Conservation (phyloP, 2,113 vertebrate species). For the Perccottus glenii region DNA sequence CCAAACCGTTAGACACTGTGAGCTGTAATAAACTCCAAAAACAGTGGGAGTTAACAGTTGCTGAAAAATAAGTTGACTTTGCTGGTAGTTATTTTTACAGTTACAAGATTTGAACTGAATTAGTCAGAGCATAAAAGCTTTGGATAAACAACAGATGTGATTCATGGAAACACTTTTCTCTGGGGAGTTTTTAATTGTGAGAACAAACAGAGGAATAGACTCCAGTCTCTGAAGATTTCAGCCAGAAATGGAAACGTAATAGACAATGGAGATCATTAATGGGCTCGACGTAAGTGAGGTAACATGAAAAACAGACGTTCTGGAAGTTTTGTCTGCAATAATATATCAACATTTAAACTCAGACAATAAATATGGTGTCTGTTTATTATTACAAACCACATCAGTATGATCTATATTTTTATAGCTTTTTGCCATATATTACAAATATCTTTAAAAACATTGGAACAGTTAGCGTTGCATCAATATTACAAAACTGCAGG, state of each 20-base stretch:
- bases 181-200: conserved; percentile 12
- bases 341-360: no score
- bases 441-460: no score
- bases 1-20: no score
- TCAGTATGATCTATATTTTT: no score
- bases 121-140: conserved; percentile 1
- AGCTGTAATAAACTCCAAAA: not conserved
- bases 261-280: conserved; percentile 24
- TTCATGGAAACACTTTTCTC: conserved; percentile 22
- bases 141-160: conserved; percentile 57
- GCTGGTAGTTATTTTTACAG: conserved; percentile 19
- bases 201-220: conserved; percentile 17
- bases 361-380: no score
- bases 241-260: not conserved
- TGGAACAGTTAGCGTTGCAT: no score
- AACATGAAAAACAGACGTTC: no score
- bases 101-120: conserved; percentile 31
- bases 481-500: no score
- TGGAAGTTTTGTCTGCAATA: no score
- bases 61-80: conserved; percentile 31
- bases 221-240: no score
- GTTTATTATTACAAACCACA: no score
- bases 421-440: no score
- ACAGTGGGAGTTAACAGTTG: conserved; percentile 28
- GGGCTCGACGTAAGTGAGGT: not conserved